Evolutionary conservation across 2,888 invertebrate species (phyloP), one percentile per base, ranked within the genome.

Genomic region (Plebejus melissa): DNA sequence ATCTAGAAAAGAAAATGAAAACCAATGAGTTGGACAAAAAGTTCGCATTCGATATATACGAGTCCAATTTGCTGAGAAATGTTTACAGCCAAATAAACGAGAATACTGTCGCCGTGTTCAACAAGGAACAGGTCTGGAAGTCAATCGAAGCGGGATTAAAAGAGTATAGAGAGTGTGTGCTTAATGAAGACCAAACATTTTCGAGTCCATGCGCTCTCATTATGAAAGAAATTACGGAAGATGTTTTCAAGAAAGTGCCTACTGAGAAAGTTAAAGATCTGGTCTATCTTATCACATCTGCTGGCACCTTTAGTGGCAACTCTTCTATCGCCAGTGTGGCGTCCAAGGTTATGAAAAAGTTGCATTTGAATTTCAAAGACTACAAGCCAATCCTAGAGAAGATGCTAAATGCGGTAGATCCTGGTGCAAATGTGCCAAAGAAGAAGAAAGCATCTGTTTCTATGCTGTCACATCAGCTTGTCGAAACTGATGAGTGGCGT

Each of bases 401-500:
- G 70, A 97, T 97, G 96, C 87, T 94, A 6, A 92, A 94, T 77
- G 90, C 88, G 0, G 85, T 82, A 4, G 91, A 94, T 50, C 94
- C 94, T 76, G 82, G 86, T 60, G 84, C 84, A 9, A 87, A 80
- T 57, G 80, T 83, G 1, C 84, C 88, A 57, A 90, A 89, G 77
- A 93, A 91, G 80, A 94, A 92, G 80, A 89, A 86, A 76, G 88
- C 92, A 71, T 84, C 90, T 6, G 84, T 87, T 0, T 85, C 93
- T 7, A 89, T 94, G 85, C 89, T 95, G 9, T 94, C 95, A 0
- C 88, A 94, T n/a, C 95, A 95, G 82, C 90, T 96, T 50, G 89
- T 96, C 0, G 95, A 96, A 80, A 95, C 95, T 0, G 83, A 91
- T 0, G 94, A 95, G 77, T 98, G 98, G 98, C 96, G 95, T 83